phyloP scores from a whole-genome alignment of 53 echinoderm and acorn worm species.

The Echinometra lucunter region DNA sequence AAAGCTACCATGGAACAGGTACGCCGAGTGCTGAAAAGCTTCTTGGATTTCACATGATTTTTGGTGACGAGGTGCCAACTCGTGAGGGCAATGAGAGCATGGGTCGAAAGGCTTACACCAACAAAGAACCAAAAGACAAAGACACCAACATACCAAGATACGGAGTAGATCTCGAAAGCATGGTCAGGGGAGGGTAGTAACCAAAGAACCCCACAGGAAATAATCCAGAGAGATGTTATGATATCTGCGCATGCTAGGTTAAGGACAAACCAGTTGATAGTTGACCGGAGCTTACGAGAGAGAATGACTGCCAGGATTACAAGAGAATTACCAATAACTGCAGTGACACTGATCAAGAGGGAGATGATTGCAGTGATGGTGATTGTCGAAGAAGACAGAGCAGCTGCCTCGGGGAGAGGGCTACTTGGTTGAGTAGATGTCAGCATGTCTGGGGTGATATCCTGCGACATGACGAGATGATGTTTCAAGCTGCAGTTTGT shows the following conservation, averaged over 20 bases:
- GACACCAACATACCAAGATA: neutral
- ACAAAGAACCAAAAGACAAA: too few species aligned
- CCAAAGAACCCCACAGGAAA: too few species aligned
- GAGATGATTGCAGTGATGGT: neutral
- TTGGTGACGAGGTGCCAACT: conserved; percentile 16
- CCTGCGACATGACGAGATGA: too few species aligned
- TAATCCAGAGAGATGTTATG: neutral
- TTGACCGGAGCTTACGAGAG: conserved; percentile 43
- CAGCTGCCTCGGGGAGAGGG: too few species aligned
- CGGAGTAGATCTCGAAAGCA: too few species aligned
- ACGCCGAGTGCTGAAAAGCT: neutral
- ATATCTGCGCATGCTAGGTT: conserved; percentile 30
- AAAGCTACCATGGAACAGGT: neutral
- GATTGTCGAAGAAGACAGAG: too few species aligned
- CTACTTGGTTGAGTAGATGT: too few species aligned
- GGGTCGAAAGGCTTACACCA: neutral
- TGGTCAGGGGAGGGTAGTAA: too few species aligned
- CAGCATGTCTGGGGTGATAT: too few species aligned
- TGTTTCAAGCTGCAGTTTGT: too few species aligned
- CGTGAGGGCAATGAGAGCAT: conserved; percentile 2
- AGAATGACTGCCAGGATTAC: conserved; percentile 37
- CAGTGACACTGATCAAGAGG: neutral
- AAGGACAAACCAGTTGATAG: conserved; percentile 40
- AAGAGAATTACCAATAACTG: neutral
- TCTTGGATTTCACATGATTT: neutral